Evolutionary conservation across 2,797 vertebrate genomes (phyloP), one percentile per base, ranked within the genome.

Genomic region (Crocidura indochinensis): DNA sequence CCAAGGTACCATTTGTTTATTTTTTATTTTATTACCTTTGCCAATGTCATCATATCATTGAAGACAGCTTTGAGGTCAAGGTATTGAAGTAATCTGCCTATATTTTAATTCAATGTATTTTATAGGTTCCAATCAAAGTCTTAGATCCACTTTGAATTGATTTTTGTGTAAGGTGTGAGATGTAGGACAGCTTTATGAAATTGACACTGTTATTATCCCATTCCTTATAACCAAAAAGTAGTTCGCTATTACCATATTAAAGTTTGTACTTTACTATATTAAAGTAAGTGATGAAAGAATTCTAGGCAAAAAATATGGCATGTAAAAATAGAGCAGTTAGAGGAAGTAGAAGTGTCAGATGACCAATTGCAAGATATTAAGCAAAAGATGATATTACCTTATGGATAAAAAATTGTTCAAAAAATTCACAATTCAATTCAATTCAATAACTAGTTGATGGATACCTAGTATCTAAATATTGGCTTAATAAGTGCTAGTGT

Each of bases 221-320:
- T 38, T 38, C 76, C 29, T 31, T 22, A 9, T 31, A n/a, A 19
- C 81, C 53, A 60, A n/a, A n/a, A n/a, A 1, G 27, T 51, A 38
- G 46, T 4, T 75, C 29, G 31, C 73, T 56, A 31, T 75, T 71
- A 31, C 5, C 31, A 78, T 47, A 60, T 69, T 31, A 71, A 44
- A 67, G 4, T 86, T 73, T 67, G 27, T 46, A 78, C 44, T 69
- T 92, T 47, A 68, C 90, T 84, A 74, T 88, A 11, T 31, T 8
- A 44, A 49, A 38, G 88, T 51, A 78, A 86, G 26, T 64, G 83
- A 86, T 83, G 1, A 5, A 92, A 87, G 46, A 75, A 62, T 69
- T 90, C 65, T 84, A n/a, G 51, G 14, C 46, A 62, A 80, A 93
- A 38, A 88, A 27, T 38, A 47, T 84, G 49, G 6, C 6, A 22